Evolutionary conservation across 2,888 invertebrate genomes (phyloP).

Genomic region (Drosophila emarginata): DNA sequence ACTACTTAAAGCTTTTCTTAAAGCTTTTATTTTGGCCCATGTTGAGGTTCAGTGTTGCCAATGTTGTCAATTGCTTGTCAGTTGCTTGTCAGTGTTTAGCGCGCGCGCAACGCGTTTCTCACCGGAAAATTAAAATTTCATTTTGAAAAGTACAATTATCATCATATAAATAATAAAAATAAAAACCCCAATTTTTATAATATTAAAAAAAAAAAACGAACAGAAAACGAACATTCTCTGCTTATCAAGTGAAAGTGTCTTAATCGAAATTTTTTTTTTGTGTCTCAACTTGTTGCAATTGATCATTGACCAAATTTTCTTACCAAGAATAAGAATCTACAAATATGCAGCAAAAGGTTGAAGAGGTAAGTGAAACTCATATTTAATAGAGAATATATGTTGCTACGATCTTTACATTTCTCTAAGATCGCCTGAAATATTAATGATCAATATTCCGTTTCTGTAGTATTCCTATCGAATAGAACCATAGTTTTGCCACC

Average conservation of each 20-base stretch:
- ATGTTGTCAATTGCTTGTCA: slow-evolving; percentile 17
- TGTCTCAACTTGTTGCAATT: slow-evolving; percentile 11
- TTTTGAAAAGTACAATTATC: not conserved
- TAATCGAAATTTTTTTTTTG: slow-evolving; percentile 8
- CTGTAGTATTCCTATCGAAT: too few species aligned
- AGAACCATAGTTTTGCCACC: too few species aligned
- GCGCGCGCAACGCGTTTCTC: slow-evolving; percentile 43
- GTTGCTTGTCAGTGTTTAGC: slow-evolving; percentile 37
- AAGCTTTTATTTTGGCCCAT: slow-evolving; percentile 32
- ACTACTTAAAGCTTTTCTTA: slow-evolving; percentile 7
- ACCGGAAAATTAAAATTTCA: not conserved
- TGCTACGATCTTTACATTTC: too few species aligned
- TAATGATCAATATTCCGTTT: too few species aligned
- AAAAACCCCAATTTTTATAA: slow-evolving; percentile 7
- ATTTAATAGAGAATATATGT: too few species aligned
- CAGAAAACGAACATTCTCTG: not conserved
- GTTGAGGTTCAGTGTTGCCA: slow-evolving; percentile 24
- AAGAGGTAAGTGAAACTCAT: slow-evolving; percentile 60
- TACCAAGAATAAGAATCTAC: not conserved
- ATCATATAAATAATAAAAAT: not conserved
- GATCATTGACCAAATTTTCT: not conserved
- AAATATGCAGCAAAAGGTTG: slow-evolving; percentile 62
- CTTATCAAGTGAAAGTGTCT: not conserved
- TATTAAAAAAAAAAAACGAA: not conserved
- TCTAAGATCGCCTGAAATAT: too few species aligned